Conservation (phyloP, 1,140 invertebrate species). For the Vanessa atalanta region DNA sequence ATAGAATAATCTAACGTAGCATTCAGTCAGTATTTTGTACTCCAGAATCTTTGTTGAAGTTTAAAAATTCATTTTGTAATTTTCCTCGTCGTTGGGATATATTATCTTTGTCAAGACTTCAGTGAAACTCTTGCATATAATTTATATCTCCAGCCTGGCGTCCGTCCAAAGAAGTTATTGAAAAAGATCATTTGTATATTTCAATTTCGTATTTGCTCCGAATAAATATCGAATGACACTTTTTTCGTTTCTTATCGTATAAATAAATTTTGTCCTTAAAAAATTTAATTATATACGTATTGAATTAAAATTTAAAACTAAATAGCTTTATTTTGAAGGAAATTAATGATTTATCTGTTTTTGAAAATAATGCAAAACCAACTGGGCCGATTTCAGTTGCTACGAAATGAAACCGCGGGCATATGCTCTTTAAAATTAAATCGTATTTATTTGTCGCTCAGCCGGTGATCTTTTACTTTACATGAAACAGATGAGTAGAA, state of each 20-base stretch:
- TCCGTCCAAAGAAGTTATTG: constrained; percentile 17
- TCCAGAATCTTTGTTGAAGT: not conserved
- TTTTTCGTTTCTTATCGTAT: not conserved
- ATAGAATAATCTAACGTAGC: no score
- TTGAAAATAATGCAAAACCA: no score
- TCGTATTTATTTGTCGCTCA: no score
- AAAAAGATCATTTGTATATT: constrained; percentile 10
- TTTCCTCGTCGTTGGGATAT: constrained; percentile 6
- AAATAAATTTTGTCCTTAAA: not conserved
- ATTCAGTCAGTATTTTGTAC: not conserved
- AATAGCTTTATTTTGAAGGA: no score
- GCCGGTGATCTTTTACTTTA: no score
- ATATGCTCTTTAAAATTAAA: no score
- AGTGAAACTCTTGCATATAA: constrained; percentile 8
- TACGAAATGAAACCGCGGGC: no score
- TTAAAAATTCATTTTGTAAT: constrained; percentile 14
- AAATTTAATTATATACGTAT: no score
- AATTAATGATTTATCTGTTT: no score
- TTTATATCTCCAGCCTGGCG: constrained; percentile 11
- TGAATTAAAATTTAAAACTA: no score
- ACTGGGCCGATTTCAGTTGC: no score
- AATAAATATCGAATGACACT: not conserved
- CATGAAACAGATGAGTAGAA: no score
- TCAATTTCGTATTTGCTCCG: not conserved
- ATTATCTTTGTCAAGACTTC: constrained; percentile 8